Conservation (phyloP, 2,113 vertebrate genomes). For the Brachypteracias leptosomus region DNA sequence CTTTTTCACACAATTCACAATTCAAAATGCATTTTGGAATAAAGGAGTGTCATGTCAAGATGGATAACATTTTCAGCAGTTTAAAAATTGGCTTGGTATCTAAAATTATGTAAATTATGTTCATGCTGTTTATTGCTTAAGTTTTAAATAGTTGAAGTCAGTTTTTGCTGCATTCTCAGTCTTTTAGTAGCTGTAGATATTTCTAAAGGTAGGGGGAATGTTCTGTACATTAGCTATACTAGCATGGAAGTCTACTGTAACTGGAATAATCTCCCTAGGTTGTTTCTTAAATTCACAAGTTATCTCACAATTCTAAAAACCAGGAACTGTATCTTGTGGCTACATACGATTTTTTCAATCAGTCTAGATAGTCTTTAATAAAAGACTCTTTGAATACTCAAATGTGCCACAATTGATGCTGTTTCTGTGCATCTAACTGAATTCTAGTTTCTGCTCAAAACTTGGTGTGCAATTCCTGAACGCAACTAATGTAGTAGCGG, state of each 20-base stretch:
- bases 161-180: not conserved
- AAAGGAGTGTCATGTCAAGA: not conserved
- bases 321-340: not conserved
- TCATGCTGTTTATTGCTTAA: not conserved
- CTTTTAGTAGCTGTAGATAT: not conserved
- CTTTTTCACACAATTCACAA: not conserved
- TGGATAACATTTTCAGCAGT: not conserved
- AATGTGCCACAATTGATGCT: not conserved
- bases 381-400: not conserved
- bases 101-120: not conserved
- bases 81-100: not conserved
- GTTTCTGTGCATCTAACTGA: not conserved
- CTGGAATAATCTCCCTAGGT: not conserved
- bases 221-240: not conserved
- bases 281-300: not conserved
- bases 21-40: not conserved
- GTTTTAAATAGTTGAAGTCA: not conserved
- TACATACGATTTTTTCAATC: not conserved
- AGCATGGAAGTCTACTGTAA: not conserved
- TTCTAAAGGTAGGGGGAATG: not conserved
- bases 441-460: not conserved
- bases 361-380: not conserved
- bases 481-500: fast-evolving
- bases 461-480: not conserved
- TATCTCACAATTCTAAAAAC: not conserved